Conservation (phyloP, 2,113 vertebrate species). For the Verasper variegatus region DNA sequence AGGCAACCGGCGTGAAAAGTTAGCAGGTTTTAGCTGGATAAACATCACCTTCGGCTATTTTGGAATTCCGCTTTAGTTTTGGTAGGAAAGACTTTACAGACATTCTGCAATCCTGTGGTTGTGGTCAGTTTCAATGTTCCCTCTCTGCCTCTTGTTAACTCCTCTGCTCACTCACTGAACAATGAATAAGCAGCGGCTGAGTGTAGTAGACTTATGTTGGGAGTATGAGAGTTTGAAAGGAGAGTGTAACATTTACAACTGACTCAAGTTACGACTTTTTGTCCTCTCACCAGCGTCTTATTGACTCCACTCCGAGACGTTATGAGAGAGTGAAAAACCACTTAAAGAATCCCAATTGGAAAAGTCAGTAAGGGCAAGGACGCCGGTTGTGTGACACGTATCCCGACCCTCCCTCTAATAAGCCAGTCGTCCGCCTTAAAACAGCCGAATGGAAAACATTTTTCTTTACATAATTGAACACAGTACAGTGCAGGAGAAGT, state of each 20-base stretch:
- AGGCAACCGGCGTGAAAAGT: background rate
- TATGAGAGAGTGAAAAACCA: background rate
- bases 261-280: constrained; percentile 6
- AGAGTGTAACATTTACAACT: constrained; percentile 19
- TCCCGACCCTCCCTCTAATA: background rate
- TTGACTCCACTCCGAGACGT: constrained; percentile 25
- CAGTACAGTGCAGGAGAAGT: background rate
- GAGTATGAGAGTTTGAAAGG: background rate
- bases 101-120: constrained; percentile 66
- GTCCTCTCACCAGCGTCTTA: background rate
- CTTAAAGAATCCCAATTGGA: background rate
- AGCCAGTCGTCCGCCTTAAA: background rate
- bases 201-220: background rate
- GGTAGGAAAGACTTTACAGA: constrained; percentile 53
- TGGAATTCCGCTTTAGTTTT: constrained; percentile 57
- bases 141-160: constrained; percentile 40
- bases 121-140: constrained; percentile 53
- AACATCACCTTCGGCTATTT: constrained; percentile 52
- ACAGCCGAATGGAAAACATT: background rate
- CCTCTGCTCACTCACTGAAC: constrained; percentile 22
- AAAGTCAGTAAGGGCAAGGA: background rate
- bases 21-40: constrained; percentile 41
- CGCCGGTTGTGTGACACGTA: background rate
- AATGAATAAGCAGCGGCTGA: constrained; percentile 30
- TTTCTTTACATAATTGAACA: background rate